Base-by-base conservation (phyloP, 1,140 invertebrate species). In the Littorina saxatilis region DNA sequence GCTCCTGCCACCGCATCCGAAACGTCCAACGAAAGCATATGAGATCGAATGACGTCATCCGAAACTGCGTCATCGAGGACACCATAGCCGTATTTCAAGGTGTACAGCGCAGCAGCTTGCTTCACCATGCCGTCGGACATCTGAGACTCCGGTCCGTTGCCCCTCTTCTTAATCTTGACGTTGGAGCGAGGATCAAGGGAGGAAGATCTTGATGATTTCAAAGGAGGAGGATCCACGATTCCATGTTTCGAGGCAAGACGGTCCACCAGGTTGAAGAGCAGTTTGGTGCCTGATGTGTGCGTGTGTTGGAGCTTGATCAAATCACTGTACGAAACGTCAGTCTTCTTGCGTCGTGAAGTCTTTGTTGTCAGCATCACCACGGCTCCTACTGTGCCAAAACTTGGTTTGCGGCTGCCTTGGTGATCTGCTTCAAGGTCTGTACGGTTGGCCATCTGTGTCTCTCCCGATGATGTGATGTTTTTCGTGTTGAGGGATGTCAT, bases 211-310 rank as follows among this genome's bases (percentile, higher is more conserved):
- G 29, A 39, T 39, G 35, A 32, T 17, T n/a, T 11, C 39, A 68
- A 39, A 32, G 47, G 23, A 66, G 43, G n/a, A 50, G 77, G 78
- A 32, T 87, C 84, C 1, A 52, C 77, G 13, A 85, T 68, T 9
- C 84, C 84, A 63, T 84, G 81, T 58, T 78, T 82, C 66, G 85
- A 47, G 13, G 85, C 84, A 20, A 86, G 79, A 4, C 83, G 55
- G 55, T 86, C 81, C 20, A 86, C 87, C 27, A 88, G 79, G n/a
- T 76, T 61, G 70, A 86, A 85, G 11, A 86, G 82, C 70, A 80
- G 79, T 20, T 84, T 84, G n/a, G 83, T 86, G 66, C 81, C 85
- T 40, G 83, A 79, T 29, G 80, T 55, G 70, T 63, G 47, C 0
- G 82, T 61, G 74, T 85, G 83, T 76, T 85, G 85, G 2, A 86